phyloP scores from a whole-genome alignment of 2,797 vertebrate genomes.

The Chloroceryle inda region DNA sequence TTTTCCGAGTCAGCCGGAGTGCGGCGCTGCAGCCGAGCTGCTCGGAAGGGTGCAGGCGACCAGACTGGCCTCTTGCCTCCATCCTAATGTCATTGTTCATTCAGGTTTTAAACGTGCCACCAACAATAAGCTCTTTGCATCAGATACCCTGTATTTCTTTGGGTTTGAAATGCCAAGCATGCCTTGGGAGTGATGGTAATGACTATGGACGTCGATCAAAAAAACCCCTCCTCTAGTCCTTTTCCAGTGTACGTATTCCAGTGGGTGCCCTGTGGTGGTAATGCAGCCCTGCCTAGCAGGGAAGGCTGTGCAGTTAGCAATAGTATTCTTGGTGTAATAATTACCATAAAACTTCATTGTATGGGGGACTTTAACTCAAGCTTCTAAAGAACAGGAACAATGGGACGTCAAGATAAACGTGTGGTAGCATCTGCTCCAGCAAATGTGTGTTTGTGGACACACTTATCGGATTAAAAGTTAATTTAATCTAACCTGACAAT shows the following conservation, averaged over 20 bases:
- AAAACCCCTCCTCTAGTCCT: neutral
- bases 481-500: slow-evolving; percentile 61
- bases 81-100: neutral
- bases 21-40: rapidly evolving
- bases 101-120: neutral
- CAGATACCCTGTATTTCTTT: neutral
- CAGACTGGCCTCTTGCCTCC: neutral
- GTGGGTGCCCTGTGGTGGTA: neutral
- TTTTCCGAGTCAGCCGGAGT: neutral
- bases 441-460: neutral
- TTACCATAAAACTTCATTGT: slow-evolving; percentile 1
- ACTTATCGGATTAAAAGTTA: slow-evolving; percentile 55
- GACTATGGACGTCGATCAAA: neutral
- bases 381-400: slow-evolving; percentile 44
- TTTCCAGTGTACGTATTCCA: neutral
- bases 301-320: neutral
- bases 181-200: neutral
- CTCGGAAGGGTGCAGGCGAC: neutral
- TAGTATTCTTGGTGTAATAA: neutral
- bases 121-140: neutral
- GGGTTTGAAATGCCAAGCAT: neutral
- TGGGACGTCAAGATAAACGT: slow-evolving; percentile 15
- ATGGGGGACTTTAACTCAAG: neutral
- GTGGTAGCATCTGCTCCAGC: neutral
- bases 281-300: neutral